A percentile compares a stretch with the other conserved stretches of the same genome.
phyloP scores from a whole-genome alignment of 2,888 invertebrate species.

The Scrobipalpa atriplicella region DNA sequence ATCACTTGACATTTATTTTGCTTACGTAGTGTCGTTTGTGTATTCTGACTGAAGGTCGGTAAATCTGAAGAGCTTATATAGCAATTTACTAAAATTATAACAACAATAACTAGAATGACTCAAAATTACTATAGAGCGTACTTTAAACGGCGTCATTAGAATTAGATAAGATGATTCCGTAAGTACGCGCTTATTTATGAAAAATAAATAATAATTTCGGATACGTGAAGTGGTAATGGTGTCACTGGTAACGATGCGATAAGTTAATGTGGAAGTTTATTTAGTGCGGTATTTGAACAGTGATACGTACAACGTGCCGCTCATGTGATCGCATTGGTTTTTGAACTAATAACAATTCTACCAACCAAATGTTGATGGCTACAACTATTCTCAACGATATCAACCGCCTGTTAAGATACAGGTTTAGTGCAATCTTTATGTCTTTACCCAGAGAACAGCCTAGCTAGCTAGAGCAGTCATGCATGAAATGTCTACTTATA shows the following conservation, averaged over 20 bases:
- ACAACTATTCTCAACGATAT: too few relatives aligned
- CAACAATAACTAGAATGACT: slow-evolving; percentile 10
- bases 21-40: neutral
- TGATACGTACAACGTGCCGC: slow-evolving; percentile 42
- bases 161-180: slow-evolving; percentile 7
- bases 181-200: neutral
- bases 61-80: neutral
- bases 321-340: neutral
- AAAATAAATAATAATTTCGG: slow-evolving; percentile 11
- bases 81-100: slow-evolving; percentile 7
- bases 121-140: neutral
- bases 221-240: slow-evolving; percentile 35
- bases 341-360: neutral
- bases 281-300: slow-evolving; percentile 55
- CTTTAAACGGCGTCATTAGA: slow-evolving; percentile 9
- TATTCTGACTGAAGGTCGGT: slow-evolving; percentile 2
- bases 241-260: slow-evolving; percentile 47
- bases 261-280: slow-evolving; percentile 50
- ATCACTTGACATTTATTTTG: neutral
- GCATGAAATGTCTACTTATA: too few relatives aligned
- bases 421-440: too few relatives aligned
- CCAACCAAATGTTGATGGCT: neutral
- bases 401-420: too few relatives aligned
- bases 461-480: too few relatives aligned
- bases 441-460: too few relatives aligned